A percentile compares a stretch with the other conserved stretches of the same genome.
phyloP scores from a whole-genome alignment of 1,140 invertebrate genomes.

The Anadara kagoshimensis region DNA sequence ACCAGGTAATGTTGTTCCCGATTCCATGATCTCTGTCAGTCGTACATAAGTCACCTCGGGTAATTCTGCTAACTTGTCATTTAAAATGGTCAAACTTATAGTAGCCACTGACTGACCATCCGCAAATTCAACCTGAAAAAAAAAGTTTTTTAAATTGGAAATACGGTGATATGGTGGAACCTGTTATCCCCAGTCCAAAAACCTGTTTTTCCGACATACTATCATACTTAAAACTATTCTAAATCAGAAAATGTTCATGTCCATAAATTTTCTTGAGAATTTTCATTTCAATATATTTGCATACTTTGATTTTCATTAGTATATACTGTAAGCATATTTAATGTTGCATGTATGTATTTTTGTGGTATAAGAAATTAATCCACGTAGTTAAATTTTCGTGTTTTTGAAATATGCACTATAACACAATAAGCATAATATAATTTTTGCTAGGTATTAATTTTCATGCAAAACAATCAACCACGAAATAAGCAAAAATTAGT shows the following conservation, averaged over 20 bases:
- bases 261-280: not conserved
- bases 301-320: too few species aligned
- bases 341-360: too few species aligned
- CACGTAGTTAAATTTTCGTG: too few species aligned
- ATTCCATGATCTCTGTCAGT: constrained; percentile 56
- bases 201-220: not conserved
- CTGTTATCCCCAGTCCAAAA: not conserved
- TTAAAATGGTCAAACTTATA: constrained; percentile 60
- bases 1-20: constrained; percentile 52
- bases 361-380: too few species aligned
- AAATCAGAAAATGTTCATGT: not conserved
- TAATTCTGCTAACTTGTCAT: constrained; percentile 66
- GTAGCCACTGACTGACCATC: constrained; percentile 55
- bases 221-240: not conserved
- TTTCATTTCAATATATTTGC: too few species aligned
- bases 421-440: too few species aligned
- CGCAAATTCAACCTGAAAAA: constrained; percentile 65
- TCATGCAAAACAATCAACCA: too few species aligned
- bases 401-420: too few species aligned
- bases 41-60: constrained; percentile 61
- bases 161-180: not conserved
- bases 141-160: not conserved
- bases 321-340: too few species aligned
- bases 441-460: too few species aligned
- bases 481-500: too few species aligned